Conservation (phyloP, 2,888 invertebrate species). For the Reticulitermes lucifugus region DNA sequence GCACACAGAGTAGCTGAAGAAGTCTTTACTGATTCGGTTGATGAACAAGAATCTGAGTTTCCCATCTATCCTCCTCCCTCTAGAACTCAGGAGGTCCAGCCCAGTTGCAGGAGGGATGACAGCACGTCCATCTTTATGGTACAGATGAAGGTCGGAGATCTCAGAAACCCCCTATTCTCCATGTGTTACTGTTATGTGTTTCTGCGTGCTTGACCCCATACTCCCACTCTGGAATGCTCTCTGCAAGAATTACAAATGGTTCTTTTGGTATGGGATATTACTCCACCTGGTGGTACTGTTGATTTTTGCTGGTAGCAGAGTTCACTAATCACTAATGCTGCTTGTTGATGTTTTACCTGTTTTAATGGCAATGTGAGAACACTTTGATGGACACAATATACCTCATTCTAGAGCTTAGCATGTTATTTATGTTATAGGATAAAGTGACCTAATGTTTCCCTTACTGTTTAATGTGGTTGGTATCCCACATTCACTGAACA, state of each 20-base stretch:
- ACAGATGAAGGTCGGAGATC: conserved; percentile 48
- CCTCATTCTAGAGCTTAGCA: not conserved
- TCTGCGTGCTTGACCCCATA: conserved; percentile 4
- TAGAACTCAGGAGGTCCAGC: not conserved
- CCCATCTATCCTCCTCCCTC: not conserved
- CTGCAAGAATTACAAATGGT: not conserved
- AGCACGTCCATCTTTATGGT: conserved; percentile 3
- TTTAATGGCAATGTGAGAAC: conserved; percentile 16
- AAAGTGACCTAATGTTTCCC: too few relatives aligned
- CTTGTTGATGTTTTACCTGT: conserved; percentile 29
- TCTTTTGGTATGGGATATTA: conserved; percentile 3
- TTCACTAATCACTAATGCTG: conserved; percentile 43
- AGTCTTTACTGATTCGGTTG: conserved; percentile 53
- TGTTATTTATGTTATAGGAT: too few relatives aligned
- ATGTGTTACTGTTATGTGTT: conserved; percentile 32
- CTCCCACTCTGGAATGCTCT: conserved; percentile 2
- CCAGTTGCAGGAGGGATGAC: conserved; percentile 1
- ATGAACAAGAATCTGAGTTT: conserved; percentile 41
- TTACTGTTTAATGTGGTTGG: too few relatives aligned
- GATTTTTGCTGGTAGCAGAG: conserved; percentile 40
- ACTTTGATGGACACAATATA: conserved; percentile 22
- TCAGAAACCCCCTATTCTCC: conserved; percentile 17
- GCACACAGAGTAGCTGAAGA: conserved; percentile 56
- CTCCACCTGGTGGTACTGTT: not conserved
- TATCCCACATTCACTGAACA: too few relatives aligned